Conservation (phyloP, 2,888 invertebrate species). For the Pandemis corylana region DNA sequence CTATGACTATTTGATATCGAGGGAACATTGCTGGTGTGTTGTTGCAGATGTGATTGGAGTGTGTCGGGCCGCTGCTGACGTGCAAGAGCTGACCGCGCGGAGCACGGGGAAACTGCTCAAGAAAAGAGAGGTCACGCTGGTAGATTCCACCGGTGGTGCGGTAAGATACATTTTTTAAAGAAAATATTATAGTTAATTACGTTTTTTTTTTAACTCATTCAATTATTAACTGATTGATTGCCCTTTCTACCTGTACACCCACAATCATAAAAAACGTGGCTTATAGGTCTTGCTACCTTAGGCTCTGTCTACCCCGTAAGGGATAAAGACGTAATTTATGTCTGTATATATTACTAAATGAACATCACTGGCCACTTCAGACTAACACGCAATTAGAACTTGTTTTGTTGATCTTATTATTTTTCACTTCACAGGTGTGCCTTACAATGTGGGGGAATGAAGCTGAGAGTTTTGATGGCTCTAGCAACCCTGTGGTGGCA, state of each 20-base stretch:
- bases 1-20: no score
- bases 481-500: slow-evolving; percentile 91
- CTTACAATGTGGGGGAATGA: slow-evolving; percentile 96
- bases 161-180: slow-evolving; percentile 54
- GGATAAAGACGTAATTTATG: no score
- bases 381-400: no score
- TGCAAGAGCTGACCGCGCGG: slow-evolving; percentile 89
- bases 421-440: slow-evolving; percentile 81
- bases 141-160: slow-evolving; percentile 92
- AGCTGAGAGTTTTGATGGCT: slow-evolving; percentile 93
- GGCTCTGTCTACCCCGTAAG: no score
- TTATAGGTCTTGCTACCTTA: no score
- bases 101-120: slow-evolving; percentile 92
- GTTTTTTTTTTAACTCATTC: background rate
- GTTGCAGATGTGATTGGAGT: slow-evolving; percentile 94
- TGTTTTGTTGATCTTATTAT: slow-evolving; percentile 32
- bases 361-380: no score
- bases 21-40: background rate
- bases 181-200: background rate
- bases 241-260: no score
- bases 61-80: slow-evolving; percentile 89
- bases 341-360: no score
- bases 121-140: slow-evolving; percentile 94
- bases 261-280: no score
- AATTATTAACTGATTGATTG: no score